Base-by-base conservation (phyloP, 1,140 invertebrate species). In the Atta texana region DNA sequence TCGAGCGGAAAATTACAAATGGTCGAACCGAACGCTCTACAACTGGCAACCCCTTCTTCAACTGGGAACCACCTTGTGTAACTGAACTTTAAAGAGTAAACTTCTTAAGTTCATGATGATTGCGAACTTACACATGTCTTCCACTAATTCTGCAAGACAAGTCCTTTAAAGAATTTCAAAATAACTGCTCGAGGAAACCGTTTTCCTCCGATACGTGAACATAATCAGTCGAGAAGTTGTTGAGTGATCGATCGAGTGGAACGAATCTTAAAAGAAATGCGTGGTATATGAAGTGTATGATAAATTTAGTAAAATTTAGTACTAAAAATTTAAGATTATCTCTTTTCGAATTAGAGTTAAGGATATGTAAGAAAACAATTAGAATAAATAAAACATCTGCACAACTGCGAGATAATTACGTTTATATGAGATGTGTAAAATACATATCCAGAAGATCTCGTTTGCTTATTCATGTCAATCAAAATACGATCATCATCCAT, bases 1-100 rank as follows among this genome's bases (percentile, higher is more conserved):
- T 93, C 85, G 92, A 92, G 90, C 87, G 92, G 89, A 93, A 93
- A 93, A 93, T 93, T 93, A 93, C 92, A 92, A 92, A 93, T 92
- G 90, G 91, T 61, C 91, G 86, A 85, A 64, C 86, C 66, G 74
- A 81, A 88, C 80, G 76, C 76, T 49, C 74, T 91, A 87, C 90
- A 92, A 91, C 91, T 93, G 89, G 87, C 90, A 91, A 92, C 72
- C 75, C 64, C 61, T 59, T 49, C 86, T n/a, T n/a, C n/a, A n/a
- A n/a, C n/a, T n/a, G n/a, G n/a, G 44, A 2, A 64, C 24, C 59
- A 53, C 49, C 51, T 84, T 84, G 55, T 57, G 55, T 74, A 89
- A 90, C 74, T 51, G 78, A 85, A 74, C 31, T 34, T 59, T 55
- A n/a, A 44, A 24, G 55, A 88, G 85, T 87, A 88, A 89, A 92